Conservation (phyloP, 1,140 invertebrate genomes). For the Lithobius niger region DNA sequence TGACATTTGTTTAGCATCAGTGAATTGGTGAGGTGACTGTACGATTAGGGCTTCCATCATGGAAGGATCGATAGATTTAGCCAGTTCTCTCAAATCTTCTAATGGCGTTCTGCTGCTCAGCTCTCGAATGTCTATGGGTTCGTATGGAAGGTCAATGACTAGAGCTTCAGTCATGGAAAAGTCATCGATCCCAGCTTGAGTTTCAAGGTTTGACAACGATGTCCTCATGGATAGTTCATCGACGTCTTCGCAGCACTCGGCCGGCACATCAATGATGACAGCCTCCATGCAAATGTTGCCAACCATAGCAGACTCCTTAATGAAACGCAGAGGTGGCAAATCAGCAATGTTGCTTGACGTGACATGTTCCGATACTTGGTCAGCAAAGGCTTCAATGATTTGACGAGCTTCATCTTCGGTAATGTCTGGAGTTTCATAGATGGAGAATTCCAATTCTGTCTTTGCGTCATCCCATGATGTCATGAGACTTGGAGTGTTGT, state of each 20-base stretch:
- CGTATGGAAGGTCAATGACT: constrained; percentile 7
- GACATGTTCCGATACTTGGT: constrained; percentile 75
- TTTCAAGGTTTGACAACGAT: constrained; percentile 13
- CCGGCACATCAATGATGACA: constrained; percentile 73
- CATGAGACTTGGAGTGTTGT: neutral
- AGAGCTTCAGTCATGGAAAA: constrained; percentile 5
- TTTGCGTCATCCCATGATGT: constrained; percentile 9
- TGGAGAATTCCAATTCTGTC: constrained; percentile 41
- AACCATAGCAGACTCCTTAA: constrained; percentile 73
- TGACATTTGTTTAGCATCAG: neutral
- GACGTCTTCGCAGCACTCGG: constrained; percentile 42
- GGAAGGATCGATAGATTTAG: neutral
- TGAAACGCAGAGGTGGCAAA: constrained; percentile 71
- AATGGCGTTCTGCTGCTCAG: constrained; percentile 13
- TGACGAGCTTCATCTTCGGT: constrained; percentile 80
- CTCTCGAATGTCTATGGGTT: constrained; percentile 10
- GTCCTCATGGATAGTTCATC: constrained; percentile 12
- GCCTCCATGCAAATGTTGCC: constrained; percentile 79
- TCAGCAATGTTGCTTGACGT: constrained; percentile 71
- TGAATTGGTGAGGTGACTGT: neutral
- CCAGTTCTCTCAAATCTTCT: constrained; percentile 11
- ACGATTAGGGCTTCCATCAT: neutral
- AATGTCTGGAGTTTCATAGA: constrained; percentile 81
- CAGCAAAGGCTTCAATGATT: constrained; percentile 85
- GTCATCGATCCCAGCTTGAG: constrained; percentile 7